Evolutionary conservation across 1,140 invertebrate genomes (phyloP).

Genomic region (Neotoxoptera formosana): DNA sequence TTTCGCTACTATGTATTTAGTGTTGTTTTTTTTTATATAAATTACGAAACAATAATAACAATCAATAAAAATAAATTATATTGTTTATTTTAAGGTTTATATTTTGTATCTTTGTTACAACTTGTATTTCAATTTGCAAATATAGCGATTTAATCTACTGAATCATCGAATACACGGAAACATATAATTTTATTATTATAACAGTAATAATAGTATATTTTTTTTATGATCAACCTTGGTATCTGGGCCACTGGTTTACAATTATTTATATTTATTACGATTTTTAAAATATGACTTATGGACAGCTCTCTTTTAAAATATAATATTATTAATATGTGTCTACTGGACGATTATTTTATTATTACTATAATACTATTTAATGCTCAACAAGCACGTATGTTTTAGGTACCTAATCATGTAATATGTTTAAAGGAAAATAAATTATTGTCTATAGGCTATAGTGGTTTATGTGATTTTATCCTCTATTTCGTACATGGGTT

Average conservation of each 20-base stretch:
- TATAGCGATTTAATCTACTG: neutral
- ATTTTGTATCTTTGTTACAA: neutral
- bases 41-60: neutral
- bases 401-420: neutral
- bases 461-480: neutral
- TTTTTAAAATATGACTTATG: neutral
- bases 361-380: neutral
- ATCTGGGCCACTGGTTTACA: neutral
- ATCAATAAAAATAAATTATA: no score
- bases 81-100: neutral
- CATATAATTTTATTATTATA: neutral
- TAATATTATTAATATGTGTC: neutral
- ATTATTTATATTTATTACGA: neutral
- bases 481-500: neutral
- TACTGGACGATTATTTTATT: no score
- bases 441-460: neutral
- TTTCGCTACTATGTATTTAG: neutral
- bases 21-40: neutral
- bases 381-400: neutral
- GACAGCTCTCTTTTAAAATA: neutral
- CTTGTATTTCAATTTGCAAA: neutral
- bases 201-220: neutral
- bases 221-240: neutral
- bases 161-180: neutral
- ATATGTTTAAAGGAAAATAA: neutral